Base-by-base conservation (phyloP, 2,888 invertebrate species). In the Geotrupes spiniger region DNA sequence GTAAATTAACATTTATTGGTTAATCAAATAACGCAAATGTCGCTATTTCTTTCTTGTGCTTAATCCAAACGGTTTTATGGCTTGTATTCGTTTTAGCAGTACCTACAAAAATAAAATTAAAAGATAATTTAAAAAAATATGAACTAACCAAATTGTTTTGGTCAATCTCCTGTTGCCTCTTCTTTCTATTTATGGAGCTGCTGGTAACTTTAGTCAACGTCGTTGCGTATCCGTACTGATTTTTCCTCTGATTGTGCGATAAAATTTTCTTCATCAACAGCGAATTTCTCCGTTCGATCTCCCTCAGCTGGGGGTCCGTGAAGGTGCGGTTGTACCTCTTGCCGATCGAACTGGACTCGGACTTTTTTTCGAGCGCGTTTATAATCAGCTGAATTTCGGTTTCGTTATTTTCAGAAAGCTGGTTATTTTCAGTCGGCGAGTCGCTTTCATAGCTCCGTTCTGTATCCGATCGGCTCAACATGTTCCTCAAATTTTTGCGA, bases 231-330 rank as follows among this genome's bases (percentile, higher is more conserved):
- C 39, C 41, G 38, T 57, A 54, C 26, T 57, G 57, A 33, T 46
- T 54, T n/a, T 52, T 52, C 42, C 60, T 50, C n/a, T 48, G 52
- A 33, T 46, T 56, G 42, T 59, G 54, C 4, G 59, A 57, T 36
- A 61, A 42, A 38, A 64, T 62, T 41, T 56, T 58, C n/a, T 61
- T 56, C 62, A 64, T 59, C 10, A 64, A 41, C 26, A 62, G 48
- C 10, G 46, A 40, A 48, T 64, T 64, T 36, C 48, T 55, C 25
- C 58, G 51, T 46, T 63, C 59, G 21, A 63, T 63, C 16, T 63
- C 62, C 37, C 60, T 43, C 39, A 61, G 40, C 46, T 62, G 46
- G 27, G 58, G 48, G 9, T 56, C 48, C 6, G 45, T 50, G 54
- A 63, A 64, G 8, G 63, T 55, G 46, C 62, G 62, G 48, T 61